Evolutionary conservation across 2,113 vertebrate genomes (phyloP).

Genomic region (Albula glossodonta): DNA sequence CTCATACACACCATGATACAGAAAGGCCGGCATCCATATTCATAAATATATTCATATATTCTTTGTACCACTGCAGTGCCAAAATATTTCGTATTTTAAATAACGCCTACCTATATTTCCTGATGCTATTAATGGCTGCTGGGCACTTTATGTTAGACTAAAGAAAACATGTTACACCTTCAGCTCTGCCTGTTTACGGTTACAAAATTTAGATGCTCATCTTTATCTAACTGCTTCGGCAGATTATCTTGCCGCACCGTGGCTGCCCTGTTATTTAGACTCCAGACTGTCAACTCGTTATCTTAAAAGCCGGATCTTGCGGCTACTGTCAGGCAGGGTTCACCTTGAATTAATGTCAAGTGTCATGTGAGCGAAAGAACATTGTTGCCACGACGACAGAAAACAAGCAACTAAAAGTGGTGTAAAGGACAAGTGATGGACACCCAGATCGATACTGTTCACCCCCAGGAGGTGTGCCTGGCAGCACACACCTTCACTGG

Average conservation of each 20-base stretch:
- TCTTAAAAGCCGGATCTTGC: not conserved
- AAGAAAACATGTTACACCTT: not conserved
- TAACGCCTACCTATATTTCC: not conserved
- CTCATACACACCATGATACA: not conserved
- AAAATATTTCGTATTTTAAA: not conserved
- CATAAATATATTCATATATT: not conserved
- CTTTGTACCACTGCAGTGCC: not conserved
- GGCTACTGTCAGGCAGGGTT: not conserved
- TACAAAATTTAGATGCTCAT: not conserved
- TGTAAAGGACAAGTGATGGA: not conserved
- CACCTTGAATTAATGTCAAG: slow-evolving; percentile 1
- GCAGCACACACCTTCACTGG: no score
- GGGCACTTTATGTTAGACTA: not conserved
- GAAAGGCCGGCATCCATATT: not conserved
- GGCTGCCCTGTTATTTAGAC: not conserved
- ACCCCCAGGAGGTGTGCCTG: not conserved
- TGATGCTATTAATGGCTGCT: not conserved
- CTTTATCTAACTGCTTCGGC: not conserved
- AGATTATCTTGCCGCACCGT: not conserved
- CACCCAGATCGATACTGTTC: not conserved
- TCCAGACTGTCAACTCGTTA: not conserved
- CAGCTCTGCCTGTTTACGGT: not conserved
- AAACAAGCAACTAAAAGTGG: not conserved
- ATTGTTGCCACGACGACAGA: not conserved
- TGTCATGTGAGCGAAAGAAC: not conserved